These are phyloP conservation scores for Melanchra persicariae DNA, from an alignment of 2,888 invertebrate genomes.

Conservation along the genomic window DNA sequence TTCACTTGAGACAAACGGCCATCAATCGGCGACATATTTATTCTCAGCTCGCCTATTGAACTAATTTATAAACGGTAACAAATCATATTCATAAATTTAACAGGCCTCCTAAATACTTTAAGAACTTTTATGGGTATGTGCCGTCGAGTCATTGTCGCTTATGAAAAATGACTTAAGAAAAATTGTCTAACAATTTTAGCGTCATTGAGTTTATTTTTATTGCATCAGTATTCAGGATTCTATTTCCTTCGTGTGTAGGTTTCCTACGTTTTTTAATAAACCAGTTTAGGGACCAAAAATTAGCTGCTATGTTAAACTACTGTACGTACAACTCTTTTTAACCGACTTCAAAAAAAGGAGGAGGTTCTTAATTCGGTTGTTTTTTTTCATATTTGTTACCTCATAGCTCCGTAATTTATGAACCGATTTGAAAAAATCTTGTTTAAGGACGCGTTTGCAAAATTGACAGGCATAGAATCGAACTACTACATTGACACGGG, in stretches of 20 bases:
- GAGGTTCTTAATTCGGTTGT: no score
- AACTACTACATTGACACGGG: no score
- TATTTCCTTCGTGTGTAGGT: neutral
- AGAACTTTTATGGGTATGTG: slow-evolving; percentile 41
- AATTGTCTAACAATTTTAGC: slow-evolving; percentile 10
- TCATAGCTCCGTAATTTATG: no score
- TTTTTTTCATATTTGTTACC: no score
- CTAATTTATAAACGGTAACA: slow-evolving; percentile 69
- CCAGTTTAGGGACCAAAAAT: neutral
- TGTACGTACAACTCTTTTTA: no score
- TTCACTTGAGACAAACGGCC: slow-evolving; percentile 29
- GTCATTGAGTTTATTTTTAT: slow-evolving; percentile 15
- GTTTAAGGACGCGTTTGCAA: no score
- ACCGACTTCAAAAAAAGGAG: no score
- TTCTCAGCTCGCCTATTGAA: slow-evolving; percentile 68
- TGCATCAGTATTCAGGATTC: neutral
- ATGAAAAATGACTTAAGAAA: slow-evolving; percentile 26
- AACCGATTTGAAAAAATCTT: no score
- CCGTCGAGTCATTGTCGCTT: slow-evolving; percentile 25
- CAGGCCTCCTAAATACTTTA: slow-evolving; percentile 57
- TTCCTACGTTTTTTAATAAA: neutral
- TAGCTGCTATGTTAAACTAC: no score
- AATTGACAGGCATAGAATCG: no score
- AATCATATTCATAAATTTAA: slow-evolving; percentile 71
- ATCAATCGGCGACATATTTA: slow-evolving; percentile 58